Evolutionary conservation across 2,888 invertebrate species (phyloP), one percentile per base, ranked within the genome.

Genomic region (Stegophylla sp.): DNA sequence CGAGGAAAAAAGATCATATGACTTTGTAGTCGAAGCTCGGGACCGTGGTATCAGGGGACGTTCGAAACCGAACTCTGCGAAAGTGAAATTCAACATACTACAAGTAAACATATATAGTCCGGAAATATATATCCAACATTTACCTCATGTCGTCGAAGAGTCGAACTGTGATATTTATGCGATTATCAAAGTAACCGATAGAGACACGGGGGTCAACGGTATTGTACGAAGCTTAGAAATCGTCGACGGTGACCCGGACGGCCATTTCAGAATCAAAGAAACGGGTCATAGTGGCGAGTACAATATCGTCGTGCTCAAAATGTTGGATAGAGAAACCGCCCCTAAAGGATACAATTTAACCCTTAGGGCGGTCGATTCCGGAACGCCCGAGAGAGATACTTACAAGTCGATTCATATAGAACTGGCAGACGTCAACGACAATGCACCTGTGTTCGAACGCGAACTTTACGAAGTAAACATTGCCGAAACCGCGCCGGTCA

Each of bases 341-440:
- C 93, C 93, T 9, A 91, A 91, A 83, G 94, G 94, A 15, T 97
- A 96, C 87, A 95, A 95, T 86, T 88, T 98, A 82, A 95, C 96
- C 43, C 87, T 98, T 67, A 90, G 92, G 82, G 97, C 95, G 0
- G 90, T 90, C 43, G 98, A 98, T 86, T 90, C 90, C 3, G 97
- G 97, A 4, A 89, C 89, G 81, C 95, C 96, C 0, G 90, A 92
- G 61, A 90, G 92, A 84, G 90, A 91, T 85, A 91, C 92, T 83
- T 94, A 94, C 86, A 92, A 94, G 87, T 91, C 91, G 77, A 90
- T 97, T 81, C 92, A 93, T 15, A 94, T 97, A 43, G 90, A 91
- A 84, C 89, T 97, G 75, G 89, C 92, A 17, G 96, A 95, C 86
- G 88, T 92, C 77, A 93, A 94, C 86, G 95, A 95, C 87, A 93